Evolutionary conservation across 2,888 invertebrate genomes (phyloP), one percentile per base, ranked within the genome.

Genomic region (Sinodicranocentrus sp.): DNA sequence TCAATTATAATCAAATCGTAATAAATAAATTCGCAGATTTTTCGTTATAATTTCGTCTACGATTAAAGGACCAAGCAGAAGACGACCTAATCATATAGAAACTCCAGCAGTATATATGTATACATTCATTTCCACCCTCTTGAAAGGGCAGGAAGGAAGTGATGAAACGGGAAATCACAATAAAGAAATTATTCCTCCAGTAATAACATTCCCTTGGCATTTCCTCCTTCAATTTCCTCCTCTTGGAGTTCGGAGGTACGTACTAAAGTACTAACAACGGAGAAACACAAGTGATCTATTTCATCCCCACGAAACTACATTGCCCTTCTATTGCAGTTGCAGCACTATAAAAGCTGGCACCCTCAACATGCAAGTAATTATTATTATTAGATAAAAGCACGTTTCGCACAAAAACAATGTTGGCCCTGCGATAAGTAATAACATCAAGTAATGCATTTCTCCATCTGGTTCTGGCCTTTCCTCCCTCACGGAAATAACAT

Each of bases 211-310:
- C 71, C 57, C 71, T 26, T 57, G 71, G 39, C 13, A 57, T 57
- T 72, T 72, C 71, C 57, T 52, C 26, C 39, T 72, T 57, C 57
- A 57, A 72, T 72, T 72, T 72, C 71, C 71, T 57, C 57, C 1
- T 25, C 26, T 19, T 21, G 33, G 33, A 3, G 10, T 33, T 3
- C 26, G 15, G 25, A 21, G 10, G 57, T 17, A 57, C 17, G 10
- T n/a, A n/a, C 5, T 23, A 57, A 13, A 21, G 33, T 33, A 33
- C 5, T 33, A 3, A 33, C 33, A 21, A 48, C 48, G 13, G 17
- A 54, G 23, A 21, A 54, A 23, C n/a, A 19, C 54, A 54, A 21
- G 21, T 54, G 19, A 54, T 54, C 21, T 57, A 57, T 57, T 57
- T 57, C 19, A 1, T 23, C 6, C 13, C 48, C n/a, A n/a, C 48